These are phyloP conservation scores for Anguilla megastoma DNA, from an alignment of 2,797 vertebrate species.

Conservation along the genomic window DNA sequence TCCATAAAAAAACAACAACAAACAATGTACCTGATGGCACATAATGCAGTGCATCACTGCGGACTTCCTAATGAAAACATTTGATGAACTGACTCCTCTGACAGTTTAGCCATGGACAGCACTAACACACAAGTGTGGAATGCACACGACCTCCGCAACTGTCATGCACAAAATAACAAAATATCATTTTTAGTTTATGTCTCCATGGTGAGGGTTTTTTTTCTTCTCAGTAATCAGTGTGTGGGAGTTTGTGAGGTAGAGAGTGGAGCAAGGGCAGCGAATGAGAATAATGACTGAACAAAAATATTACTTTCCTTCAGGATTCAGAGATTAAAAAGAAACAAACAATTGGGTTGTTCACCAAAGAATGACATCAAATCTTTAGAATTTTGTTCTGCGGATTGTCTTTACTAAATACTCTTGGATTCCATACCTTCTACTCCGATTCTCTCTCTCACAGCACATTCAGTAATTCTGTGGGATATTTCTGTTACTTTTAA, in stretches of 20 bases:
- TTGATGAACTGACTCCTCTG: neutral
- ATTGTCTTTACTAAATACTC: neutral
- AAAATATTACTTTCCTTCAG: slow-evolving; percentile 11
- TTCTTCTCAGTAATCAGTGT: slow-evolving; percentile 28
- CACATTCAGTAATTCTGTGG: neutral
- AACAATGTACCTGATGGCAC: neutral
- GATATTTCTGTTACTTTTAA: neutral
- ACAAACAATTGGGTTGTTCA: neutral
- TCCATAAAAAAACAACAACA: neutral
- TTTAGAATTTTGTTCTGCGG: neutral
- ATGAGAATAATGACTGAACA: slow-evolving; percentile 21
- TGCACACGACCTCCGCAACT: neutral
- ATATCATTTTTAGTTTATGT: slow-evolving; percentile 24
- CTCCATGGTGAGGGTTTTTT: slow-evolving; percentile 34
- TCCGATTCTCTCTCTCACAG: neutral
- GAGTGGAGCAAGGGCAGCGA: slow-evolving; percentile 19
- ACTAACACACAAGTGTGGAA: neutral
- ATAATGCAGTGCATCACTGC: neutral
- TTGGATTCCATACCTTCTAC: neutral
- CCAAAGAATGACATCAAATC: neutral
- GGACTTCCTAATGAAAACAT: slow-evolving; percentile 3
- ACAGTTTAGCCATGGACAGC: slow-evolving; percentile 8
- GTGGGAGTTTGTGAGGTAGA: slow-evolving; percentile 31
- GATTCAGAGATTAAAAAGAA: neutral
- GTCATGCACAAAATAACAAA: slow-evolving; percentile 13